phyloP scores from a whole-genome alignment of 2,113 vertebrate genomes.

The Pitta sordida region DNA sequence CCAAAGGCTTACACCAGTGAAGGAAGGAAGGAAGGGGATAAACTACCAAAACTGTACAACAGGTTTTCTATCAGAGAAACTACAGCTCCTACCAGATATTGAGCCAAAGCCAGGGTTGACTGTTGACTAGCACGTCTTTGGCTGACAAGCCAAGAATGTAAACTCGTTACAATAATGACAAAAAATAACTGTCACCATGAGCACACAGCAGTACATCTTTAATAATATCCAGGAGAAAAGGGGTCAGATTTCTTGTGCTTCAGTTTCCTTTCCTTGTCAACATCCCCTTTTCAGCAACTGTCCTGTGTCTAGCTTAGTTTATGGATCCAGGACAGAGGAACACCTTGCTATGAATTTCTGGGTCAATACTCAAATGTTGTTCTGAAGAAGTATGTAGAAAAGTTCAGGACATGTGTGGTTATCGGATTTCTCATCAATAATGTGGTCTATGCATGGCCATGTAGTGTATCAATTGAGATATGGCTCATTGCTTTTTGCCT shows the following conservation, averaged over 20 bases:
- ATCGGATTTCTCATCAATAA: neutral
- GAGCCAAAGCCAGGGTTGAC: neutral
- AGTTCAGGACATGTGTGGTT: neutral
- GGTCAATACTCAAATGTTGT: neutral
- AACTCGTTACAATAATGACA: neutral
- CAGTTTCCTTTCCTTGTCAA: neutral
- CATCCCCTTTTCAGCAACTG: neutral
- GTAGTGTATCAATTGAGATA: neutral
- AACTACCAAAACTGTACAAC: neutral
- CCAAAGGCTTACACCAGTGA: neutral
- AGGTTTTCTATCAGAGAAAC: neutral
- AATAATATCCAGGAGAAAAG: neutral
- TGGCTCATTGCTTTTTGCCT: neutral
- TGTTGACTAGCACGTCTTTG: neutral
- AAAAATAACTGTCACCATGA: neutral
- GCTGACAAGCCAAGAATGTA: neutral
- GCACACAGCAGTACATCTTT: neutral
- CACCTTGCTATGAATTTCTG: neutral
- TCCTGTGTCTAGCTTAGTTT: neutral
- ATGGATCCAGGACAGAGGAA: neutral
- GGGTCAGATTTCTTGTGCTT: neutral
- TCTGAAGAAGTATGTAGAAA: neutral
- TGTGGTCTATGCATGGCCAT: neutral
- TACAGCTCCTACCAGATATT: neutral
- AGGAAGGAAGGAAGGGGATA: neutral